These are phyloP conservation scores for Anorthoa munda DNA, from an alignment of 2,888 invertebrate species.

Conservation along the genomic window DNA sequence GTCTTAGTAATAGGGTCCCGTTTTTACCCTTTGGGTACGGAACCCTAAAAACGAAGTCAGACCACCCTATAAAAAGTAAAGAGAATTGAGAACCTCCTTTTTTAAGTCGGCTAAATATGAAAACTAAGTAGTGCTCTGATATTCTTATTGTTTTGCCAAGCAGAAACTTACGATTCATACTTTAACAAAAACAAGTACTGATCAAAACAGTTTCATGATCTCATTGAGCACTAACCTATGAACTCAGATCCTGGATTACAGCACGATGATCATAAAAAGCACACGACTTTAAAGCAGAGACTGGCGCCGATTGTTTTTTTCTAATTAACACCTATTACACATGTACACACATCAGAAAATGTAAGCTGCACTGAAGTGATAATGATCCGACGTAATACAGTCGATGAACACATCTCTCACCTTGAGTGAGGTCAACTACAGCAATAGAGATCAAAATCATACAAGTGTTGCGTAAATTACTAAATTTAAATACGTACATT, in stretches of 20 bases:
- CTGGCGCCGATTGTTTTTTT: constrained; percentile 73
- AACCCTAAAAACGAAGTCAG: no score
- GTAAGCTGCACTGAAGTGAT: constrained; percentile 77
- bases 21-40: no score
- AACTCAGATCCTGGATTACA: constrained; percentile 62
- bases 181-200: background rate
- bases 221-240: constrained; percentile 20
- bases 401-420: constrained; percentile 80
- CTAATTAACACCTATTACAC: constrained; percentile 70
- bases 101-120: no score
- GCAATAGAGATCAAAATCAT: constrained; percentile 71
- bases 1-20: no score
- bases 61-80: no score
- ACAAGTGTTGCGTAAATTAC: constrained; percentile 55
- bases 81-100: no score
- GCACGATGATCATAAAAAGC: constrained; percentile 60
- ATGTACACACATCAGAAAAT: constrained; percentile 65
- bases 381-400: constrained; percentile 77
- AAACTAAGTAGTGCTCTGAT: background rate
- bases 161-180: background rate
- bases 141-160: background rate
- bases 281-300: constrained; percentile 51
- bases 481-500: constrained; percentile 17
- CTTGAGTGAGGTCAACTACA: constrained; percentile 82
- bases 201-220: constrained; percentile 35